Evolutionary conservation across 2,113 vertebrate genomes (phyloP).

Genomic region (Neogobius melanostomus): DNA sequence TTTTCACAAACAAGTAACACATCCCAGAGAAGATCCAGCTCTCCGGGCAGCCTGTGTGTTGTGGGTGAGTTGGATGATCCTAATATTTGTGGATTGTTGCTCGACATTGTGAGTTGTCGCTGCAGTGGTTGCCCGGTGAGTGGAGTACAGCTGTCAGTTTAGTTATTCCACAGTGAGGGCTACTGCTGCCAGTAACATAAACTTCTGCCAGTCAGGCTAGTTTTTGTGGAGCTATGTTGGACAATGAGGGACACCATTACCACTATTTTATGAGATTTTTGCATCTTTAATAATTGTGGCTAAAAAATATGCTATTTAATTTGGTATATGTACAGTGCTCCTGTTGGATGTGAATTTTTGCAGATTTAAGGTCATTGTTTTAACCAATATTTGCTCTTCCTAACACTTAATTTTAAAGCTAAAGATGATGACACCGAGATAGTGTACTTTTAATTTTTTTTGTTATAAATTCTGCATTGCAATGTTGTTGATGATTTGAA

Average conservation of each 20-base stretch:
- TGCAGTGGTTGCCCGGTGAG: constrained; percentile 8
- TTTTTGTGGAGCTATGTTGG: neutral
- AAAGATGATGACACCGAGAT: too few species aligned
- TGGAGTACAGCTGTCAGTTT: constrained; percentile 33
- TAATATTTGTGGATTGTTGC: constrained; percentile 20
- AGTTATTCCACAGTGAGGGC: constrained; percentile 16
- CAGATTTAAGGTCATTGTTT: too few species aligned
- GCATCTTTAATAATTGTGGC: constrained; percentile 28
- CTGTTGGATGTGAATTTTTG: too few species aligned
- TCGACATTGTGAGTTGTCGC: constrained; percentile 21
- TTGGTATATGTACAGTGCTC: too few species aligned
- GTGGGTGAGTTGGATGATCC: constrained; percentile 61
- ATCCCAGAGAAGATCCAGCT: constrained; percentile 41
- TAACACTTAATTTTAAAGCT: too few species aligned
- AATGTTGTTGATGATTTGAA: neutral
- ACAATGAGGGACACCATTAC: constrained; percentile 22
- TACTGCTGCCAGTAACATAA: constrained; percentile 42
- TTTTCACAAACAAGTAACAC: constrained; percentile 19
- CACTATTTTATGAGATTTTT: constrained; percentile 20
- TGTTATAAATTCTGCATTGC: neutral
- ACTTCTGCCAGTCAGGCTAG: constrained; percentile 23
- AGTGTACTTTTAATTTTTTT: too few species aligned
- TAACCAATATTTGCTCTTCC: too few species aligned
- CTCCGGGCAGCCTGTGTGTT: constrained; percentile 40
- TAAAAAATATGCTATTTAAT: neutral